Base-by-base conservation (phyloP, 2,888 invertebrate genomes). In the Catocala nupta region DNA sequence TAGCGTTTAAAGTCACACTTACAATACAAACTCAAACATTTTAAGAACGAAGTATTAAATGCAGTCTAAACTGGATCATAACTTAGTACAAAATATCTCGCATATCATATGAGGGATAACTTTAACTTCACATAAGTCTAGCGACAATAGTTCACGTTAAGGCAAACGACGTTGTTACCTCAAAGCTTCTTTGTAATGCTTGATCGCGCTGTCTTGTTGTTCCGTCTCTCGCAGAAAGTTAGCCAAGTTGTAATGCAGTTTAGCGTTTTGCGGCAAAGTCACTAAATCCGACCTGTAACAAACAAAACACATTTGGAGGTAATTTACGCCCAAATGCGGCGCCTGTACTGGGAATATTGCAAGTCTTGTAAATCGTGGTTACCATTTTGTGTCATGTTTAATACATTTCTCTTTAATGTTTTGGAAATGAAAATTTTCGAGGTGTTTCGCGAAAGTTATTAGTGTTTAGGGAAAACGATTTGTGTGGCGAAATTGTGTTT, bases 241-340 rank as follows among this genome's bases (percentile, higher is more conserved):
- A 62, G 96, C 98, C 84, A 96, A 97, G 95, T 98, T 98, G 95
- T 98, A 98, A 94, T 98, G 98, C 95, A 97, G 96, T 95, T 98
- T 98, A 77, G 98, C 98, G 91, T 98, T 98, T 90, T 97, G 96
- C 55, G 98, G 98, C 79, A 97, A 92, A 75, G 96, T 96, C 88
- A 95, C 95, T 84, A 98, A 94, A 75, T 98, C 98, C 81, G 98
- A 96, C 85, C 98, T 98, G 95, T 89, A 95, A 94, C 85, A 86
- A 88, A 89, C 90, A 90, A 90, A 87, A 89, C 87, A 89, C 90
- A 89, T 88, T 89, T 84, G 66, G 80, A 66, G 81, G 84, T 88
- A 83, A 90, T 89, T 87, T 88, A 89, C 80, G 78, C 58, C 55
- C 67, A 70, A 84, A 84, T 76, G 75, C 78, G 74, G 78, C 68